Base-by-base conservation (phyloP, 2,113 vertebrate genomes). In the Recurvirostra avosetta region DNA sequence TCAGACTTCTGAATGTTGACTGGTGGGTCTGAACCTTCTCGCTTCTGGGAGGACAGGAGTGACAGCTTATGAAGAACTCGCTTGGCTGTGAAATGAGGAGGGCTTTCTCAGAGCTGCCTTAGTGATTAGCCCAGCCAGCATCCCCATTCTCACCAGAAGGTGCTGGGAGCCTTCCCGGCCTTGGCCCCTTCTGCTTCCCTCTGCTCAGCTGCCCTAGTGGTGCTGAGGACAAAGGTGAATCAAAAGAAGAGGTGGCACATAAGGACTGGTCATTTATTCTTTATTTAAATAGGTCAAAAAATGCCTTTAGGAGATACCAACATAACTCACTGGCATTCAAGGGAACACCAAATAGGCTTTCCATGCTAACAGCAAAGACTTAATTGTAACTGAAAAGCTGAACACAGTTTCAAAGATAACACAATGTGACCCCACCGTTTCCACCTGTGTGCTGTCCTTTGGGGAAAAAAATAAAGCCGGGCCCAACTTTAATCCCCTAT, bases 361-460 rank as follows among this genome's bases (percentile, higher is more conserved):
- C 93, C 49, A 4, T 76, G 52, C 77, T 82, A 89, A 73, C 82
- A 75, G 43, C 14, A 53, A 96, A 94, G 86, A 59, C 47, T 73
- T 95, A 91, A 86, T 94, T 94, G 75, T 88, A 70, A 12, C 36
- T 91, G 22, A 79, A 97, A 97, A 95, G 62, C 91, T 78, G 84
- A 97, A 75, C 41, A 34, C 49, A 26, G 52, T 95, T 94, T 96
- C 71, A 95, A 82, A 93, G 82, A 86, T 95, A 85, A 91, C 82
- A 86, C 75, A 81, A 59, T 84, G 63, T 94, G n/a, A 86, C 43
- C 63, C 15, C 76, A 85, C 61, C 34, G 41, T 96, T 97, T 97
- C 71, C 59, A 92, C 72, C 87, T 71, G 16, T 76, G 47, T 83
- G 29, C 36, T 86, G 8, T 96, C 68, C 56, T 61, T 80, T 86